phyloP scores from a whole-genome alignment of 2,888 invertebrate species.

The Microctonus hyperodae region DNA sequence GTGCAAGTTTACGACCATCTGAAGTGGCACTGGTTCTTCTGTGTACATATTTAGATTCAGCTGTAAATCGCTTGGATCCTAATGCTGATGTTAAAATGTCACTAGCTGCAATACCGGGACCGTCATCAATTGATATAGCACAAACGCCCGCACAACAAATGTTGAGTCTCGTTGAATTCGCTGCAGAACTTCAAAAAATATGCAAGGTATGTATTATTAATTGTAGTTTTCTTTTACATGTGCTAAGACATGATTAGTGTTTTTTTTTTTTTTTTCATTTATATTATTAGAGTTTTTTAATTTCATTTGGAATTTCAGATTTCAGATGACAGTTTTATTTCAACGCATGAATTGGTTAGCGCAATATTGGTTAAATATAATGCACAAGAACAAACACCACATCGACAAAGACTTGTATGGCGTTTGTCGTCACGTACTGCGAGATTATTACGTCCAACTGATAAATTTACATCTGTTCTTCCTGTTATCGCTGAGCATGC shows the following conservation, averaged over 20 bases:
- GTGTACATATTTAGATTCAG: constrained; percentile 73
- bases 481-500: constrained; percentile 78
- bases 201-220: constrained; percentile 69
- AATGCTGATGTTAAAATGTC: constrained; percentile 45
- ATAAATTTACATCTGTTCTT: constrained; percentile 74
- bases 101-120: constrained; percentile 37
- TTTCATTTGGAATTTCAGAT: too few species aligned
- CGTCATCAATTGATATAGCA: constrained; percentile 44
- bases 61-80: constrained; percentile 62
- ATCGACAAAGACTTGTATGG: constrained; percentile 80
- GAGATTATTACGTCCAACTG: constrained; percentile 76
- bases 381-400: constrained; percentile 72
- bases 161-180: constrained; percentile 73
- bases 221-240: constrained; percentile 11
- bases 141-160: constrained; percentile 64
- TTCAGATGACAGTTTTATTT: constrained; percentile 71
- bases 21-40: constrained; percentile 81
- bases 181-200: constrained; percentile 75
- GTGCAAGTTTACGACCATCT: constrained; percentile 76
- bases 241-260: too few species aligned
- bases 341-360: constrained; percentile 70
- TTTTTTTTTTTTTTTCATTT: not conserved
- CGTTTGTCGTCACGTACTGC: constrained; percentile 77
- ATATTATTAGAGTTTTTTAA: constrained; percentile 31
- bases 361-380: constrained; percentile 76